Evolutionary conservation across 2,113 vertebrate genomes (phyloP).

Genomic region (Ictalurus furcatus): DNA sequence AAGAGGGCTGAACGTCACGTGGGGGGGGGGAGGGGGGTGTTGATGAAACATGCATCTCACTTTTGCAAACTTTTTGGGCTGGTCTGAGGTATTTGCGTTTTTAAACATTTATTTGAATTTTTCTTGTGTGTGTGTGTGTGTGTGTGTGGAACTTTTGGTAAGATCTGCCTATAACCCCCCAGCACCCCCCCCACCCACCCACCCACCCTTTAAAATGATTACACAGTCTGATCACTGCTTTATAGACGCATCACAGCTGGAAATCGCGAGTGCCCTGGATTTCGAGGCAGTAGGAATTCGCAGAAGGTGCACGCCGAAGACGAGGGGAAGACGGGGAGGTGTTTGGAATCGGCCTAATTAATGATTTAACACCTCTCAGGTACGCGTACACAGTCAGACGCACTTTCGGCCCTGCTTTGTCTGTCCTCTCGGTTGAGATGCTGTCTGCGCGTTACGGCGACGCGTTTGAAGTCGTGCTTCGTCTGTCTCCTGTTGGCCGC

Average conservation of each 20-base stretch:
- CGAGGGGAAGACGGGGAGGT: conserved; percentile 26
- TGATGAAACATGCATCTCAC: neutral
- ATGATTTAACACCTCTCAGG: conserved; percentile 58
- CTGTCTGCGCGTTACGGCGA: conserved; percentile 44
- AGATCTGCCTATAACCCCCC: neutral
- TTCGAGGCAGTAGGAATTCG: conserved; percentile 26
- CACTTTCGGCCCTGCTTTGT: conserved; percentile 43
- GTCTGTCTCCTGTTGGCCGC: conserved; percentile 50
- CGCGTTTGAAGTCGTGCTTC: conserved; percentile 57
- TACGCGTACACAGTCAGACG: conserved; percentile 39
- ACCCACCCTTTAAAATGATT: neutral
- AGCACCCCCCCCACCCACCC: too few species aligned
- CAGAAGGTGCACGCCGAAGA: conserved; percentile 29
- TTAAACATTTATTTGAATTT: neutral
- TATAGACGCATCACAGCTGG: conserved; percentile 10
- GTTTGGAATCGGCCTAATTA: conserved; percentile 54
- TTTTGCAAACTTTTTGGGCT: neutral
- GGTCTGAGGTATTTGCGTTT: neutral
- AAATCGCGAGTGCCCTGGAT: neutral
- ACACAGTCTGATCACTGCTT: neutral
- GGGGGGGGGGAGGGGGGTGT: too few species aligned
- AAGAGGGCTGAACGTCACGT: too few species aligned
- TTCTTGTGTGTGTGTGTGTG: neutral
- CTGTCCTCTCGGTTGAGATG: conserved; percentile 45
- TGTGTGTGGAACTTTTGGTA: neutral